phyloP scores from a whole-genome alignment of 2,797 vertebrate species.

The Meda fulgida region DNA sequence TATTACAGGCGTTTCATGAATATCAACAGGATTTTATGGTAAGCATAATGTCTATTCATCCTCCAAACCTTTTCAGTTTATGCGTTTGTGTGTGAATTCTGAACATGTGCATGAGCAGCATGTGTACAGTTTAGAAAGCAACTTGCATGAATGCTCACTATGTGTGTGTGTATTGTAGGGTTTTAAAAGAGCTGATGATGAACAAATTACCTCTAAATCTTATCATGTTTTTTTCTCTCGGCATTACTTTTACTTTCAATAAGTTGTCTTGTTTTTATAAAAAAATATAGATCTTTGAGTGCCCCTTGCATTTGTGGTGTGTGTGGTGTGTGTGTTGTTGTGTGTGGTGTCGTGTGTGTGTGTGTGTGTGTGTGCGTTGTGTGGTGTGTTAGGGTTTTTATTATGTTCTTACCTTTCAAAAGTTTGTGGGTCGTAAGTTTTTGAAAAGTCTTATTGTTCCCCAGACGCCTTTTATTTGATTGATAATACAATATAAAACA shows the following conservation, averaged over 20 bases:
- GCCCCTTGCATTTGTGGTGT: neutral
- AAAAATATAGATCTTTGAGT: neutral
- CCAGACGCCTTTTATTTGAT: too few species aligned
- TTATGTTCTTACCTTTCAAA: too few species aligned
- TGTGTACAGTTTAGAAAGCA: neutral
- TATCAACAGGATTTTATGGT: constrained; percentile 99
- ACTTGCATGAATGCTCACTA: neutral
- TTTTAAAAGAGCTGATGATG: neutral
- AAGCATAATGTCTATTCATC: constrained; percentile 68
- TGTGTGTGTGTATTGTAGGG: neutral
- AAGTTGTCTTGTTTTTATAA: constrained; percentile 4
- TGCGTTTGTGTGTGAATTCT: constrained; percentile 7
- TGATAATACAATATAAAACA: too few species aligned
- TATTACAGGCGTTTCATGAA: constrained; percentile 95
- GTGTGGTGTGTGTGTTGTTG: too few species aligned
- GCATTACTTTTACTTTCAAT: neutral
- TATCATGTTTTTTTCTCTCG: neutral
- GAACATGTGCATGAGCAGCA: neutral
- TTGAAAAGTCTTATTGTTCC: too few species aligned
- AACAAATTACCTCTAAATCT: neutral
- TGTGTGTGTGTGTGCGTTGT: too few species aligned
- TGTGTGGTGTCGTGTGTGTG: neutral
- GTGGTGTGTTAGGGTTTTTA: too few species aligned
- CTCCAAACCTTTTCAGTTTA: neutral
- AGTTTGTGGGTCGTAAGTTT: too few species aligned